Evolutionary conservation across 2,888 invertebrate species (phyloP).

Genomic region (Hyppa rectilinea): DNA sequence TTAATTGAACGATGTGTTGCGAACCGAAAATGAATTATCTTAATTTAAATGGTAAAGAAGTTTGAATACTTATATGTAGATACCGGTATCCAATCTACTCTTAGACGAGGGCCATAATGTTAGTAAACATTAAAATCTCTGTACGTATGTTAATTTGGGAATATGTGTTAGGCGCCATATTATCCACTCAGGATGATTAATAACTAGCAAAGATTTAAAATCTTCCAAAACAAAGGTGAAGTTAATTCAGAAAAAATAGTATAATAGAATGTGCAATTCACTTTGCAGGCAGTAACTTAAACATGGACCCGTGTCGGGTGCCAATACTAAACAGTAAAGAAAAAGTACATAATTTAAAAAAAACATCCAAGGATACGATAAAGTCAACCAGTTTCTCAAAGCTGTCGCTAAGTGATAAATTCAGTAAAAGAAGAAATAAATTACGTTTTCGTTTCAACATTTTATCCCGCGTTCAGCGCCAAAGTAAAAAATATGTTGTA

Average conservation of each 20-base stretch:
- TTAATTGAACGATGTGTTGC: not conserved
- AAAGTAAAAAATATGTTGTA: slow-evolving; percentile 10
- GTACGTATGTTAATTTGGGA: not conserved
- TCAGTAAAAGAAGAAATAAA: not conserved
- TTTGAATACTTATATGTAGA: too few relatives aligned
- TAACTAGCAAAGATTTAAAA: not conserved
- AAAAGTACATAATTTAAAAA: not conserved
- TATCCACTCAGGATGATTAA: not conserved
- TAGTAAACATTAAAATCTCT: not conserved
- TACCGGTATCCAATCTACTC: not conserved
- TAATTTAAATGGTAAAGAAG: not conserved
- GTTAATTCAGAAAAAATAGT: not conserved
- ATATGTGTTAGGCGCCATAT: not conserved
- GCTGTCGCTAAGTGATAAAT: not conserved
- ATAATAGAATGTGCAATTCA: not conserved
- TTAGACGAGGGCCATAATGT: not conserved
- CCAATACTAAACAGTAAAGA: not conserved
- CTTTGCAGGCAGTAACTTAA: not conserved
- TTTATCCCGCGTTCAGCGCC: slow-evolving; percentile 26
- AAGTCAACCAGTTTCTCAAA: not conserved
- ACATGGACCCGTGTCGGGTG: not conserved
- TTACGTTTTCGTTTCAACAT: not conserved
- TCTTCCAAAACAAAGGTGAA: not conserved
- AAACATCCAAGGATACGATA: not conserved
- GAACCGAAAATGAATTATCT: not conserved